These are phyloP conservation scores for Metridium senile DNA, from an alignment of 92 coral and sea anemone genomes.

Conservation along the genomic window DNA sequence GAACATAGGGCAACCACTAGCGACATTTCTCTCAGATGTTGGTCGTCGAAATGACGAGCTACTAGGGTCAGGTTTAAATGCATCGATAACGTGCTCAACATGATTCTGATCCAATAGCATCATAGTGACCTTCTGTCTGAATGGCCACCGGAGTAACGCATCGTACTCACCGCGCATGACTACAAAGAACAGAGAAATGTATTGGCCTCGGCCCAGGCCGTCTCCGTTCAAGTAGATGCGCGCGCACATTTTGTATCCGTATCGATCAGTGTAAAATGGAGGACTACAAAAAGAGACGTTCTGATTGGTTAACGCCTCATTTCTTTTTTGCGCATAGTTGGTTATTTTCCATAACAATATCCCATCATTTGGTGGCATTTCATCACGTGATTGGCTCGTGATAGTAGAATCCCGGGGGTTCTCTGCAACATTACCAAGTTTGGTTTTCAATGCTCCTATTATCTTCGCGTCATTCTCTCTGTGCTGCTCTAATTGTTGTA, in stretches of 20 bases:
- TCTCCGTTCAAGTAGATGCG: slow-evolving; percentile 84
- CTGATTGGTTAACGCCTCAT: slow-evolving; percentile 56
- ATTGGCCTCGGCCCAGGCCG: slow-evolving; percentile 75
- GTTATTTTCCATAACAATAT: slow-evolving; percentile 73
- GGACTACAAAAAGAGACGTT: slow-evolving; percentile 17
- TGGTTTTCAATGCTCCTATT: neutral
- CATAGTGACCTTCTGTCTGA: slow-evolving; percentile 65
- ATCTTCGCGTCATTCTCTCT: slow-evolving; percentile 2
- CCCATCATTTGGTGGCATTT: slow-evolving; percentile 44
- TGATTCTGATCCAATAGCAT: slow-evolving; percentile 26
- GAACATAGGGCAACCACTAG: slow-evolving; percentile 32
- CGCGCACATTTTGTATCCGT: slow-evolving; percentile 86
- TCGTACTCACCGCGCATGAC: slow-evolving; percentile 75
- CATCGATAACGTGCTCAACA: slow-evolving; percentile 54
- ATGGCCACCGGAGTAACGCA: slow-evolving; percentile 86
- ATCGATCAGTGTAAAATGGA: slow-evolving; percentile 65
- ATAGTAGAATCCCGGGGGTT: neutral
- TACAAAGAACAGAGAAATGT: slow-evolving; percentile 59
- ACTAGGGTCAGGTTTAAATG: slow-evolving; percentile 51
- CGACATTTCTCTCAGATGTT: slow-evolving; percentile 17
- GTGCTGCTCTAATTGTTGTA: slow-evolving; percentile 2
- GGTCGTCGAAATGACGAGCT: slow-evolving; percentile 30
- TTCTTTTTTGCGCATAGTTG: slow-evolving; percentile 44
- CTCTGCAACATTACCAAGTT: neutral
- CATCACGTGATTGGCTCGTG: neutral